Conservation (phyloP, 2,888 invertebrate species). For the Leucophora obtusa region DNA sequence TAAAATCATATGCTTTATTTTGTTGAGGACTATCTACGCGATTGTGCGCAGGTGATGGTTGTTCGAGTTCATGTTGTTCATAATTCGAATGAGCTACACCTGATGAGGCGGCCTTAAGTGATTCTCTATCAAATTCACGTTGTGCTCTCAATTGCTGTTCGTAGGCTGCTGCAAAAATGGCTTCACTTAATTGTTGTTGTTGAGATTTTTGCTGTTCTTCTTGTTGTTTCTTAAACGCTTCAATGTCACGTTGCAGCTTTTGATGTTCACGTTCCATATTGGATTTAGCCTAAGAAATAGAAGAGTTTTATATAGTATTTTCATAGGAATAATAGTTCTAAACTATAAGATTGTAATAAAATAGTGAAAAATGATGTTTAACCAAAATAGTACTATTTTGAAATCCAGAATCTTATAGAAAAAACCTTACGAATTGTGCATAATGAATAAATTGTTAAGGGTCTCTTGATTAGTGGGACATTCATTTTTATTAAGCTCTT, state of each 20-base stretch:
- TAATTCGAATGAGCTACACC: slow-evolving; percentile 61
- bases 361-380: too few relatives aligned
- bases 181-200: slow-evolving; percentile 69
- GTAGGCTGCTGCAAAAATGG: slow-evolving; percentile 72
- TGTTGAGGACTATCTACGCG: slow-evolving; percentile 26
- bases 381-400: too few relatives aligned
- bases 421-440: too few relatives aligned
- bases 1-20: slow-evolving; percentile 47
- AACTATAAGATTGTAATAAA: too few relatives aligned
- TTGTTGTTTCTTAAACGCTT: slow-evolving; percentile 74
- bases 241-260: slow-evolving; percentile 73
- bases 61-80: slow-evolving; percentile 65
- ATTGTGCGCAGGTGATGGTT: slow-evolving; percentile 61
- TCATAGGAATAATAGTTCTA: too few relatives aligned
- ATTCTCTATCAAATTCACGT: slow-evolving; percentile 64
- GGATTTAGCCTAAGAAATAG: slow-evolving; percentile 65
- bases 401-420: too few relatives aligned
- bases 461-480: too few relatives aligned
- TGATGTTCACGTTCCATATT: slow-evolving; percentile 77
- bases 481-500: too few relatives aligned
- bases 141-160: slow-evolving; percentile 70
- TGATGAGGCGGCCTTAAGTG: slow-evolving; percentile 33
- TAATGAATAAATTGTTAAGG: too few relatives aligned
- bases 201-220: slow-evolving; percentile 75
- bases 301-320: too few relatives aligned